Conservation (phyloP, 1,140 invertebrate genomes). For the Drosophila bipectinata region DNA sequence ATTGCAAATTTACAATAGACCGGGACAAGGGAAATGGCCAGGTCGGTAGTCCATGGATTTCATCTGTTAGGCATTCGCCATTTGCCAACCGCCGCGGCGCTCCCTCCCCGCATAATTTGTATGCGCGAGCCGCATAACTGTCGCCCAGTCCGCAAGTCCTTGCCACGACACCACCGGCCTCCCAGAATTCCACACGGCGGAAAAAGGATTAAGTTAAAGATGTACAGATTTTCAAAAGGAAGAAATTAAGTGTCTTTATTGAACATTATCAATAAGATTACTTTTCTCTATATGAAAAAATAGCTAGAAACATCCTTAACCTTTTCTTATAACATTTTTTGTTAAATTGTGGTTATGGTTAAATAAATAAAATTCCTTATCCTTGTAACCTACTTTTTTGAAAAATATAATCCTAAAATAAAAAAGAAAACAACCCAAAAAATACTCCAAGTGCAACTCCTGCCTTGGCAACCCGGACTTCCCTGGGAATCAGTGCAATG, state of each 20-base stretch:
- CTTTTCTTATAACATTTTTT: too few species aligned
- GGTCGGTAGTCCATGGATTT: conserved; percentile 38
- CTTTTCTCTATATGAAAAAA: too few species aligned
- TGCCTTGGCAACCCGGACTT: background rate
- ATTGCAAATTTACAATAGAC: conserved; percentile 78
- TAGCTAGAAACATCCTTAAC: too few species aligned
- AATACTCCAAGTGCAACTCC: background rate
- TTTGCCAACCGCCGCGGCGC: background rate
- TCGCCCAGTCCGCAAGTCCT: conserved; percentile 26
- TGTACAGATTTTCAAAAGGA: background rate
- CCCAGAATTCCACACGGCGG: background rate
- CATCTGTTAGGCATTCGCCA: conserved; percentile 19
- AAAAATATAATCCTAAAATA: too few species aligned
- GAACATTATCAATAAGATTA: too few species aligned
- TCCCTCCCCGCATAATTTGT: conserved; percentile 50
- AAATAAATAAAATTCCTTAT: too few species aligned
- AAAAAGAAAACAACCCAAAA: background rate
- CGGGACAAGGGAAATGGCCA: conserved; percentile 22
- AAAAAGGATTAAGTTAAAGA: conserved; percentile 3
- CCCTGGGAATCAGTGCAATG: conserved; percentile 66
- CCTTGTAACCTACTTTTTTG: too few species aligned
- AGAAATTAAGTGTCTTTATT: too few species aligned
- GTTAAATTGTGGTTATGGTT: too few species aligned
- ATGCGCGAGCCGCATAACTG: conserved; percentile 61
- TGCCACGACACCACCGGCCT: background rate